Conservation (phyloP, 1,140 invertebrate species). For the Colletes gigas region DNA sequence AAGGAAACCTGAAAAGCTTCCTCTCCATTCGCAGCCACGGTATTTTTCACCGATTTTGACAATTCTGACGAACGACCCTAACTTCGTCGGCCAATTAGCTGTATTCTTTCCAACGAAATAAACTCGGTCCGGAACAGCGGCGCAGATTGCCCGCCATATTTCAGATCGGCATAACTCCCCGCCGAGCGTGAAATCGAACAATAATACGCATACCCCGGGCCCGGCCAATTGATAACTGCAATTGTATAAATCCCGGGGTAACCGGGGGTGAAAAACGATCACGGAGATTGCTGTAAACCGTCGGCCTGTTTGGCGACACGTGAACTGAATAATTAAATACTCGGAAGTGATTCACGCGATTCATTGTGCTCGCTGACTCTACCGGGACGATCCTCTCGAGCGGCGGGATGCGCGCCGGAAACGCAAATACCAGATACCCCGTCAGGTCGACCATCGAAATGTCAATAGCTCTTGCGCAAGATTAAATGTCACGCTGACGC, state of each 20-base stretch:
- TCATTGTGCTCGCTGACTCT: slow-evolving; percentile 45
- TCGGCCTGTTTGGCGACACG: slow-evolving; percentile 39
- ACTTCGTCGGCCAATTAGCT: neutral
- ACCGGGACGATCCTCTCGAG: slow-evolving; percentile 51
- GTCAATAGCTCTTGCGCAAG: slow-evolving; percentile 66
- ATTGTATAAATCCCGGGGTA: slow-evolving; percentile 2
- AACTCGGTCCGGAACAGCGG: neutral
- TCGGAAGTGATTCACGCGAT: slow-evolving; percentile 64
- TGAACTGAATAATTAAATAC: slow-evolving; percentile 63
- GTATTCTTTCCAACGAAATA: neutral
- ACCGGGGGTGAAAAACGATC: slow-evolving; percentile 37
- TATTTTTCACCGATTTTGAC: neutral
- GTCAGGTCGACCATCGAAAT: slow-evolving; percentile 58
- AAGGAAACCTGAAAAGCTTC: no score
- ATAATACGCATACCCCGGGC: slow-evolving; percentile 14
- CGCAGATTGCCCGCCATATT: slow-evolving; percentile 1
- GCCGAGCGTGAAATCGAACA: slow-evolving; percentile 31
- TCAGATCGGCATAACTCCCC: slow-evolving; percentile 8
- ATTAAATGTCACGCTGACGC: slow-evolving; percentile 66
- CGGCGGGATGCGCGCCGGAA: slow-evolving; percentile 52
- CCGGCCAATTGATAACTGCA: slow-evolving; percentile 32
- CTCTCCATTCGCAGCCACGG: no score
- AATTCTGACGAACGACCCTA: neutral
- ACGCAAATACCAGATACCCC: slow-evolving; percentile 64
- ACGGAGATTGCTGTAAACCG: slow-evolving; percentile 40